phyloP scores from a whole-genome alignment of 2,113 vertebrate species.

The Mesocricetus auratus region DNA sequence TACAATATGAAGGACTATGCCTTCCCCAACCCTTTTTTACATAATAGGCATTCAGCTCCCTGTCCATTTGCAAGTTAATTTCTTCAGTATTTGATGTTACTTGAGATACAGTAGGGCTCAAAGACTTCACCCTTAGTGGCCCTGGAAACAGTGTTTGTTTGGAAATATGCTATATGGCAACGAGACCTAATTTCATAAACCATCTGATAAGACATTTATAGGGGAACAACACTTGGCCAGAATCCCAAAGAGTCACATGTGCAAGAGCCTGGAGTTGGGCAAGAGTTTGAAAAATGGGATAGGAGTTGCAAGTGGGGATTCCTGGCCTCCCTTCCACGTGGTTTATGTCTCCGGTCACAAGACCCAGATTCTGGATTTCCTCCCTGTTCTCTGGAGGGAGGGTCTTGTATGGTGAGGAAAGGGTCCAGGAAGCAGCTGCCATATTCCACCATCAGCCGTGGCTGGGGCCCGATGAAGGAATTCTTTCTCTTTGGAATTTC shows the following conservation, averaged over 20 bases:
- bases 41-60: not conserved
- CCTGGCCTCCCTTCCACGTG: not conserved
- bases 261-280: slow-evolving; percentile 47
- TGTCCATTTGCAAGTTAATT: not conserved
- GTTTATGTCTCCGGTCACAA: not conserved
- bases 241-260: not conserved
- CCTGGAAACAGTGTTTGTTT: slow-evolving; percentile 61
- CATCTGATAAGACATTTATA: slow-evolving; percentile 69
- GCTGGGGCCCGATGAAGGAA: not conserved
- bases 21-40: not conserved
- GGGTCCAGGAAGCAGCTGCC: not conserved
- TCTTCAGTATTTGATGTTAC: not conserved
- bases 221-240: slow-evolving; percentile 17
- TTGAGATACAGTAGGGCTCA: not conserved
- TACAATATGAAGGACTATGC: not conserved
- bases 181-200: slow-evolving; percentile 60
- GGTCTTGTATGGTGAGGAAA: not conserved
- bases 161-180: slow-evolving; percentile 36
- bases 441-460: not conserved
- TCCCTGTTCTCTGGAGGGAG: not conserved
- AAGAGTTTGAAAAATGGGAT: slow-evolving; percentile 30
- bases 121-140: not conserved
- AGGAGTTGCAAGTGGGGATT: not conserved
- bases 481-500: not conserved
- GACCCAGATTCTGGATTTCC: not conserved